Conservation (phyloP, 2,888 invertebrate genomes). For the Agriopis leucophaearia region DNA sequence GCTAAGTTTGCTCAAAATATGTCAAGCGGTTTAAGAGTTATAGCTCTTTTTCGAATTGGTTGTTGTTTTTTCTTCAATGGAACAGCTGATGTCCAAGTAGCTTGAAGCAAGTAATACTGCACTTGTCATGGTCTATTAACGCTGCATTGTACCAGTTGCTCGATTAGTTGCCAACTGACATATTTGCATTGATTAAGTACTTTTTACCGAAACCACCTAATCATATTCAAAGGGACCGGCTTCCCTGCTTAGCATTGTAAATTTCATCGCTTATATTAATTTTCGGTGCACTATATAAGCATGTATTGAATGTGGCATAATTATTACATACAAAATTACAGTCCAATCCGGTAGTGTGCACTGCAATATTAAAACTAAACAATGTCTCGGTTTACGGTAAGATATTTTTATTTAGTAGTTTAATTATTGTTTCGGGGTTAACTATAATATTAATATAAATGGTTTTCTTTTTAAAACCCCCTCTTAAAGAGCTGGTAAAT, state of each 20-base stretch:
- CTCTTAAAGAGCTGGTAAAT: too few species aligned
- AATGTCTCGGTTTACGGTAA: conserved; percentile 81
- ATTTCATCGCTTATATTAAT: conserved; percentile 72
- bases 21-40: too few species aligned
- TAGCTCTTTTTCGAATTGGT: too few species aligned
- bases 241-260: conserved; percentile 76
- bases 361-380: conserved; percentile 46
- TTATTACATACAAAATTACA: conserved; percentile 61
- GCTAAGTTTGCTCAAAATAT: too few species aligned
- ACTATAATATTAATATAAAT: too few species aligned
- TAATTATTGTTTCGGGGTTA: too few species aligned
- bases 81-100: conserved; percentile 3
- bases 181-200: conserved; percentile 38
- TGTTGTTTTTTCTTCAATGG: too few species aligned
- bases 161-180: conserved; percentile 28
- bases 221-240: conserved; percentile 79
- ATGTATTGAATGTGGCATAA: conserved; percentile 62
- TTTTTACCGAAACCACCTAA: conserved; percentile 66
- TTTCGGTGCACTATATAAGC: conserved; percentile 79
- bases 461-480: too few species aligned
- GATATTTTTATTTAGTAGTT: conserved; percentile 30
- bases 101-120: conserved; percentile 11
- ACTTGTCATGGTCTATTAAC: conserved; percentile 27
- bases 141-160: neutral
- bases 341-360: conserved; percentile 63